These are phyloP conservation scores for Antheraea assamensis DNA, from an alignment of 2,888 invertebrate species.

Conservation along the genomic window DNA sequence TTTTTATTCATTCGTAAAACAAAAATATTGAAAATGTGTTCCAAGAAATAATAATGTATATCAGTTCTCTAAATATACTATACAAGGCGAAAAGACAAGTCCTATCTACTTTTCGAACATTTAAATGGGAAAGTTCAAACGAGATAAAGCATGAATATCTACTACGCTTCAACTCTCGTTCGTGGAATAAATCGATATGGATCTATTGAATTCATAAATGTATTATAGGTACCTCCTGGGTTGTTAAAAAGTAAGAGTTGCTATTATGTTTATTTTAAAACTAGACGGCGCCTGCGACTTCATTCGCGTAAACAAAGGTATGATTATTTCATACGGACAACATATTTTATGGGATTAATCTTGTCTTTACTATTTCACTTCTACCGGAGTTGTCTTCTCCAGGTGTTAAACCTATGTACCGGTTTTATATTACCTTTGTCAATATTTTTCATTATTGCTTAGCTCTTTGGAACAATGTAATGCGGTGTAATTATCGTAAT, in stretches of 20 bases:
- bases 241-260: neutral
- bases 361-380: no score
- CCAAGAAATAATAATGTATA: neutral
- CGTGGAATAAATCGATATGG: constrained; percentile 21
- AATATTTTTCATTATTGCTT: no score
- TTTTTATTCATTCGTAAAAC: neutral
- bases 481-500: no score
- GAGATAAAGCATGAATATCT: constrained; percentile 23
- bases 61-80: neutral
- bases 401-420: no score
- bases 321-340: no score
- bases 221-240: constrained; percentile 10
- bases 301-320: no score
- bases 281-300: no score
- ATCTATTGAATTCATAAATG: constrained; percentile 13
- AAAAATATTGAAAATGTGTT: constrained; percentile 1
- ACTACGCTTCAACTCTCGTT: constrained; percentile 18
- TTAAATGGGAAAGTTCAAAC: constrained; percentile 22
- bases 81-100: neutral
- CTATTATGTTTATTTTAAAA: neutral
- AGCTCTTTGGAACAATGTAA: no score
- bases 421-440: no score
- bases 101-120: neutral
- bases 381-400: no score
- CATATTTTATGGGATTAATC: no score